Conservation (phyloP, 2,113 vertebrate genomes). For the Oostethus manadensis region DNA sequence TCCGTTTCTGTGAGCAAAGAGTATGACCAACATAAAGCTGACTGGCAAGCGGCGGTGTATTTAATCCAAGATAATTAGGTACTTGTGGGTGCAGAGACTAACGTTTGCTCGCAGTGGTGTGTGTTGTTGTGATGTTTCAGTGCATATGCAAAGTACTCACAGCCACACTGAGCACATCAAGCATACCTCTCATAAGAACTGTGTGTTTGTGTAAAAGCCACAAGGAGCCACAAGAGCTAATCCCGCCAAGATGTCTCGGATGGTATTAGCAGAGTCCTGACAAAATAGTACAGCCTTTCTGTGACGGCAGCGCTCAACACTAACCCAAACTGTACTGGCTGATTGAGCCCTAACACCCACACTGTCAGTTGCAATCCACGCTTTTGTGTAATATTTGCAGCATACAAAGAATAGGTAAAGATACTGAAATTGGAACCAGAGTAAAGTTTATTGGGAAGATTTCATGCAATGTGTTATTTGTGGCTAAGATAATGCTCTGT, state of each 20-base stretch:
- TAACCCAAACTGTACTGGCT: constrained; percentile 17
- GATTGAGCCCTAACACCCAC: neutral
- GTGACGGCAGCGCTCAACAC: constrained; percentile 17
- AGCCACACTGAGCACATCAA: neutral
- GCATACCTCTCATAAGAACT: constrained; percentile 2
- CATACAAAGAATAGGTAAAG: neutral
- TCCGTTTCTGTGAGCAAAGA: constrained; percentile 78
- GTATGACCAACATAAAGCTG: constrained; percentile 4
- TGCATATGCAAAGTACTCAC: neutral
- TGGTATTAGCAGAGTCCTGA: constrained; percentile 41
- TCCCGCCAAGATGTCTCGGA: constrained; percentile 28
- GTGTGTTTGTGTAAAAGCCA: constrained; percentile 9
- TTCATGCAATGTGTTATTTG: too few species aligned
- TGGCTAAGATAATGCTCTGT: too few species aligned
- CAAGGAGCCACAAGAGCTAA: constrained; percentile 26
- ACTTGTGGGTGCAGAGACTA: too few species aligned
- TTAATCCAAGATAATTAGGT: neutral
- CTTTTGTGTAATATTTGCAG: neutral
- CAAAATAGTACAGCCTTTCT: constrained; percentile 13
- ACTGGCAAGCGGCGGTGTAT: neutral
- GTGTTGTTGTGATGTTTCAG: neutral
- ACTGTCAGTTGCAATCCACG: neutral
- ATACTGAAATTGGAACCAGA: too few species aligned
- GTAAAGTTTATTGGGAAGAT: too few species aligned
- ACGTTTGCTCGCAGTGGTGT: neutral